Conservation (phyloP, 2,888 invertebrate genomes). For the Drosophila longiperda region DNA sequence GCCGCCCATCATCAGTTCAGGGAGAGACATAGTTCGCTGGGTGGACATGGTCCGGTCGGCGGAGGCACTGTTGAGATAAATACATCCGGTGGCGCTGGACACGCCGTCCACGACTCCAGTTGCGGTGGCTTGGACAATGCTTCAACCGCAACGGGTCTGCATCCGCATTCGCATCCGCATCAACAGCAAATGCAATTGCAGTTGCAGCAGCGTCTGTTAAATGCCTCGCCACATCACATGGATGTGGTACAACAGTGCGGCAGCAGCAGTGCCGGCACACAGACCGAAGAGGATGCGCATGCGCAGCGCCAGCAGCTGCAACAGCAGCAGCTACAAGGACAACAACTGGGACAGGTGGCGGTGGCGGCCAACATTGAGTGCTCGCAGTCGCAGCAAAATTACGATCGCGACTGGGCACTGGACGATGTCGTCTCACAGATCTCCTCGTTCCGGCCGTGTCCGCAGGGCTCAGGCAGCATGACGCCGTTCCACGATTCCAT, state of each 20-base stretch:
- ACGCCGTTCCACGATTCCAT: conserved; percentile 85
- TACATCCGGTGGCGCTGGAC: conserved; percentile 33
- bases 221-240: conserved; percentile 74
- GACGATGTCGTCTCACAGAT: conserved; percentile 85
- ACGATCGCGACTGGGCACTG: conserved; percentile 85
- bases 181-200: conserved; percentile 61
- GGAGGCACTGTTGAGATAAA: conserved; percentile 70
- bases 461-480: conserved; percentile 85
- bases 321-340: conserved; percentile 65
- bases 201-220: conserved; percentile 61
- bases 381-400: conserved; percentile 85
- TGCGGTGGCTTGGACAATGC: conserved; percentile 43
- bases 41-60: conserved; percentile 45
- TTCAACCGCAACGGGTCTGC: conserved; percentile 35
- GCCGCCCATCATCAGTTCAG: conserved; percentile 61
- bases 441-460: conserved; percentile 85
- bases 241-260: conserved; percentile 66
- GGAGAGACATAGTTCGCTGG: conserved; percentile 58
- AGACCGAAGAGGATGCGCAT: conserved; percentile 75
- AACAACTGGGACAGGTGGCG: conserved; percentile 78
- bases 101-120: conserved; percentile 46
- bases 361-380: conserved; percentile 89
- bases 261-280: conserved; percentile 69
- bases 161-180: conserved; percentile 41
- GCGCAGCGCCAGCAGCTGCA: conserved; percentile 66